phyloP scores from a whole-genome alignment of 2,888 invertebrate species.

The Metallyticus violacea region DNA sequence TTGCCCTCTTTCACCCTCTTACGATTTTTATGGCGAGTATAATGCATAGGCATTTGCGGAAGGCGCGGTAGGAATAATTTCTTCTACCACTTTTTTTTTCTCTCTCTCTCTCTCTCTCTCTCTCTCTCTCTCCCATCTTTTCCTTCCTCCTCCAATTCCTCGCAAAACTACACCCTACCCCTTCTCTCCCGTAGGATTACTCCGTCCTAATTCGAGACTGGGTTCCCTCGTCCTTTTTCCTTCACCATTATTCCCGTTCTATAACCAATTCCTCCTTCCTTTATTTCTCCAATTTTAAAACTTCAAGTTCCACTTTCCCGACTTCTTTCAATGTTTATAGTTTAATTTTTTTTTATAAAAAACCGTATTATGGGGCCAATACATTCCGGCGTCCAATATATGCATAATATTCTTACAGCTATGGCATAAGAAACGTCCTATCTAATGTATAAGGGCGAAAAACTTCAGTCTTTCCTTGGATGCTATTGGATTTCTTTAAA shows the following conservation, averaged over 20 bases:
- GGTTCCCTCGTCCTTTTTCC: background rate
- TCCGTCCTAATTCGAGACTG: constrained; percentile 21
- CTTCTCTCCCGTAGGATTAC: constrained; percentile 10
- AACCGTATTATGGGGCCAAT: constrained; percentile 10
- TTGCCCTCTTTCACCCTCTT: constrained; percentile 25
- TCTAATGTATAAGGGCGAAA: constrained; percentile 2
- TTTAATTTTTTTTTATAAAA: background rate
- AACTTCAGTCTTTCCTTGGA: background rate
- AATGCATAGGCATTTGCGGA: constrained; percentile 17
- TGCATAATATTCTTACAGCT: background rate
- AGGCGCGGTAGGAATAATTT: constrained; percentile 1
- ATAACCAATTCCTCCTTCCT: constrained; percentile 16
- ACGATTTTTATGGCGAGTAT: constrained; percentile 29
- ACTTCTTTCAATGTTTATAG: constrained; percentile 17
- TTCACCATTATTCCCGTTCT: constrained; percentile 13
- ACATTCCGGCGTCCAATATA: constrained; percentile 9
- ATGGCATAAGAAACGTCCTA: background rate
- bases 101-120: too few species aligned
- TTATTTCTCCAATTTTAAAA: constrained; percentile 16
- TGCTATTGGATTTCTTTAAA: constrained; percentile 8
- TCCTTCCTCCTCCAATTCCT: background rate
- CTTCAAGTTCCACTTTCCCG: background rate
- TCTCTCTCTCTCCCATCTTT: too few species aligned
- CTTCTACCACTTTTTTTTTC: background rate
- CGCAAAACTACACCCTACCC: background rate